These are phyloP conservation scores for Pygoscelis adeliae DNA, from an alignment of 2,113 vertebrate species.

Conservation along the genomic window DNA sequence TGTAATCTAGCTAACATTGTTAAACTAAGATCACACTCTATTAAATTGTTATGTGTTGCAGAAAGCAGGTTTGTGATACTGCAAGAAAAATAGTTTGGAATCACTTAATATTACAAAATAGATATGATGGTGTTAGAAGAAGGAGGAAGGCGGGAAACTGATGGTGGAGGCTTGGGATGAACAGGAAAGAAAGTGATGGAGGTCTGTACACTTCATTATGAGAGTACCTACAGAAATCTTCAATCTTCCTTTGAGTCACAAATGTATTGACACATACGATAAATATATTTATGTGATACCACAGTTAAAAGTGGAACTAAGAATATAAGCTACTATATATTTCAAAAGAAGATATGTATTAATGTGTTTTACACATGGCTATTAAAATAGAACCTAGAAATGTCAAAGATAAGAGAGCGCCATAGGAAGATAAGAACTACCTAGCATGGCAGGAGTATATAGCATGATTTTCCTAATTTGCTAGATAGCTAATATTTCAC, in stretches of 20 bases:
- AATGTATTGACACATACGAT: background rate
- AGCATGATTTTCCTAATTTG: background rate
- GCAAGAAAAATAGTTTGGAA: background rate
- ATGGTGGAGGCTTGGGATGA: background rate
- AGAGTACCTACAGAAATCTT: background rate
- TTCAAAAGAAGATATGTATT: background rate
- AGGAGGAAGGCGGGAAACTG: background rate
- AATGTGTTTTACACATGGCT: background rate
- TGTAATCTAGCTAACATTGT: background rate
- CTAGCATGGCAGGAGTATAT: background rate
- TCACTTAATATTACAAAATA: background rate
- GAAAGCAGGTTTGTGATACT: background rate
- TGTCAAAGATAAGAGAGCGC: background rate
- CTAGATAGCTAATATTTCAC: background rate
- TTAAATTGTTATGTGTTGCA: background rate
- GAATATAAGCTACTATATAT: background rate
- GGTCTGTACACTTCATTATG: background rate
- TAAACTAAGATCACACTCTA: background rate
- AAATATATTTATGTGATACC: background rate
- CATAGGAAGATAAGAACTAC: background rate
- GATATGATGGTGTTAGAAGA: background rate
- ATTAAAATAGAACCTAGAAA: background rate
- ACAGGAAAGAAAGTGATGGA: background rate
- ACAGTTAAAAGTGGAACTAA: background rate
- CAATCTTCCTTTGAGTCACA: background rate